Evolutionary conservation across 1,140 invertebrate species (phyloP).

Genomic region (Pollicipes pollicipes): DNA sequence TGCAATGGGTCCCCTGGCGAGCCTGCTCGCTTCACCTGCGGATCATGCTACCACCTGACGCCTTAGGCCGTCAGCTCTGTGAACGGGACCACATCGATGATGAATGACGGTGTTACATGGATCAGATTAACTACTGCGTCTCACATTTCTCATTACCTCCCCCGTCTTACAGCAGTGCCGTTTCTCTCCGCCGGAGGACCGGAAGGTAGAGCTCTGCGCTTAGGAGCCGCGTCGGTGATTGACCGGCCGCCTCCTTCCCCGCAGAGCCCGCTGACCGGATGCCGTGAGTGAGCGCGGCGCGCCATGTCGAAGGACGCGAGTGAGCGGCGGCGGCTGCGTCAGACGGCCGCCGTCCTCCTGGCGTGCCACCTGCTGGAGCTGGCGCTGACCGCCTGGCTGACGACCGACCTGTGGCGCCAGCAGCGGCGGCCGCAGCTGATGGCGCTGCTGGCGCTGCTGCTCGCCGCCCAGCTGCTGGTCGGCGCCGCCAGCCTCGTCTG

Average conservation of each 20-base stretch:
- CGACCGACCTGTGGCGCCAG: constrained; percentile 6
- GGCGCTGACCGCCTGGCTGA: constrained; percentile 13
- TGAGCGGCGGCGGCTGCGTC: neutral
- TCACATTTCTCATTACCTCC: too few species aligned
- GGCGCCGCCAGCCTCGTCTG: constrained; percentile 14
- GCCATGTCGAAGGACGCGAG: neutral
- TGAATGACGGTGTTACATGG: too few species aligned
- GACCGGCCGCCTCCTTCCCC: neutral
- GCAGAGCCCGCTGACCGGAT: neutral
- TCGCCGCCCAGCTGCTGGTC: constrained; percentile 8
- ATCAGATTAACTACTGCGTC: too few species aligned
- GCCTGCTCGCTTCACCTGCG: too few species aligned
- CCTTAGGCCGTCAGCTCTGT: too few species aligned
- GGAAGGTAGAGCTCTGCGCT: too few species aligned
- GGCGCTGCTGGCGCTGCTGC: constrained; percentile 10
- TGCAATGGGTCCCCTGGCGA: too few species aligned
- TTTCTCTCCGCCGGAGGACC: too few species aligned
- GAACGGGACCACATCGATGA: too few species aligned
- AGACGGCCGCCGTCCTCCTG: constrained; percentile 4
- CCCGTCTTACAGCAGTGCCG: too few species aligned
- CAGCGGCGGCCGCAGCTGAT: constrained; percentile 5
- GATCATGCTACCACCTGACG: too few species aligned
- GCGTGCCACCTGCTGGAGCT: constrained; percentile 13
- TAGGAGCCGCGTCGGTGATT: too few species aligned
- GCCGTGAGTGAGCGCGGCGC: neutral